Evolutionary conservation across 2,113 vertebrate genomes (phyloP), one percentile per base, ranked within the genome.

Genomic region (Sciurus niger): DNA sequence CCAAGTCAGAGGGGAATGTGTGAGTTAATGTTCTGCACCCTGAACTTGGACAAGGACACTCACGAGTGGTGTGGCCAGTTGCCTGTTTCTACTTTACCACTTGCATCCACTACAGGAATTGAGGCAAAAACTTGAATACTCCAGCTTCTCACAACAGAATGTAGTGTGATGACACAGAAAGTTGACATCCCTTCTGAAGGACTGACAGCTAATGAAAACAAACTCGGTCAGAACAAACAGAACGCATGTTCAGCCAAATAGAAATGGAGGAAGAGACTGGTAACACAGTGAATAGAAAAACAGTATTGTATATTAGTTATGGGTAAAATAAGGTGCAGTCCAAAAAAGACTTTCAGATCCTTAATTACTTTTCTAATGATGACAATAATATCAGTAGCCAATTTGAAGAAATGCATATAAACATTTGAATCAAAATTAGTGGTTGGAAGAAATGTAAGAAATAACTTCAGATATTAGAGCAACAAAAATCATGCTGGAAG

Each of bases 401-500:
- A 67, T 37, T 4, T 84, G 51, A 84, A 79, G 46, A 34, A 40
- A 84, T 84, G 7, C 55, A 70, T 86, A 87, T 78, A 82, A 72
- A 46, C n/a, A 78, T 76, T 87, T 24, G 40, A 73, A 34, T 3
- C 32, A 6, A 88, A 94, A 79, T 60, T 74, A 84, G 18, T 65
- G 63, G 9, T 53, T 92, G 25, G 16, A 95, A 86, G 20, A 93
- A 95, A 77, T 90, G 55, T 1, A 74, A 46, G 55, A 78, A 84
- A 58, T 87, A 51, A 8, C 46, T 91, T 34, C 10, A 79, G 43
- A 16, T 28, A 14, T 28, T 28, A 76, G 12, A 67, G 13, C 3
- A 37, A 82, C 65, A 22, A 87, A 86, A 48, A 80, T 74, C 46
- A 55, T 55, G 14, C 53, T 77, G 14, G n/a, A 43, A 95, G 48